Conservation (phyloP, 1,140 invertebrate species). For the Drosophila bifasciata region DNA sequence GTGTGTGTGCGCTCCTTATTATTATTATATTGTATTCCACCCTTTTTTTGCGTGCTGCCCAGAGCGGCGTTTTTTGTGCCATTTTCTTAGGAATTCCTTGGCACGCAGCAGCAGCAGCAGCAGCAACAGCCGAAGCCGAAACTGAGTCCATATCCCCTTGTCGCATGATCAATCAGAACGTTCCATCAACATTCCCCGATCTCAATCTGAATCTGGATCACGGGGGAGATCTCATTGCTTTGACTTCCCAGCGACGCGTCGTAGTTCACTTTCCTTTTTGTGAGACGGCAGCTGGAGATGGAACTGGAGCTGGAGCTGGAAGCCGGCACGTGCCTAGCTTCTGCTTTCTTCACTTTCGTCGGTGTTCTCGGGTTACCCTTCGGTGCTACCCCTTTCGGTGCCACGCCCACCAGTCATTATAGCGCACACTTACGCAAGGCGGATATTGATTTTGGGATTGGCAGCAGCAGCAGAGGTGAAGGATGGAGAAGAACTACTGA, state of each 20-base stretch:
- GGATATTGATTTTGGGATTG: conserved; percentile 70
- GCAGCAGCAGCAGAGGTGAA: too few relatives aligned
- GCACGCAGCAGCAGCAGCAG: conserved; percentile 20
- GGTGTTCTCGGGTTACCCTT: conserved; percentile 61
- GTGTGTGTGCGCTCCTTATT: conserved; percentile 55
- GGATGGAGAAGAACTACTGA: too few relatives aligned
- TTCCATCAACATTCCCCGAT: conserved; percentile 40
- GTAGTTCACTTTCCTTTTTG: conserved; percentile 65
- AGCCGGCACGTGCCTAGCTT: conserved; percentile 72
- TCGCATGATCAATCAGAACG: conserved; percentile 76
- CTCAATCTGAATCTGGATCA: conserved; percentile 28
- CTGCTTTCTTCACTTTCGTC: conserved; percentile 72
- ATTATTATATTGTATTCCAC: conserved; percentile 82
- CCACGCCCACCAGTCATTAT: conserved; percentile 70
- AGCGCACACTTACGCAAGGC: conserved; percentile 69
- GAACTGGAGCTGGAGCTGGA: too few relatives aligned
- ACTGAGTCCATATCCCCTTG: conserved; percentile 40
- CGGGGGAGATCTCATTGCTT: conserved; percentile 2
- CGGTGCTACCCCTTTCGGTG: conserved; percentile 9
- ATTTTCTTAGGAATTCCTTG: conserved; percentile 75
- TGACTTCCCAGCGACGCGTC: conserved; percentile 26
- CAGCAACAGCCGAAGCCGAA: conserved; percentile 6
- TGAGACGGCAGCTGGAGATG: conserved; percentile 13
- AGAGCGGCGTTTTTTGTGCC: conserved; percentile 52
- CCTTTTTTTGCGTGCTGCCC: conserved; percentile 72